Evolutionary conservation across 2,797 vertebrate species (phyloP).

Genomic region (Anguilla obscura): DNA sequence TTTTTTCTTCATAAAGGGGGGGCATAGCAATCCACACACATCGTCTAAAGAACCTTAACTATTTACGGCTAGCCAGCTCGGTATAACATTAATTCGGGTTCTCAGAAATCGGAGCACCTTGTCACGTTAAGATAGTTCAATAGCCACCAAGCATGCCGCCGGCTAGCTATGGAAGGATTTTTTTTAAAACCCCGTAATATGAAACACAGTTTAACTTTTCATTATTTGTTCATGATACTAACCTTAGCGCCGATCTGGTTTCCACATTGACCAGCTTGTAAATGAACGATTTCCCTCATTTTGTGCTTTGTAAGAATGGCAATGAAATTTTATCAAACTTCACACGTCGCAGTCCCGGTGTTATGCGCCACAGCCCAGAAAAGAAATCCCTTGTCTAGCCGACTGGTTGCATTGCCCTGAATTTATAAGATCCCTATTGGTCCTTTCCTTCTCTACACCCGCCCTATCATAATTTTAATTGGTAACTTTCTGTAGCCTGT

Average conservation of each 20-base stretch:
- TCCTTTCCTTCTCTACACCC: not conserved
- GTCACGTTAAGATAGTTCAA: not conserved
- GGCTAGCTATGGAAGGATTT: not conserved
- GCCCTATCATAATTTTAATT: not conserved
- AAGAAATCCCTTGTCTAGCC: not conserved
- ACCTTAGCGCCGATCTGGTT: constrained; percentile 64
- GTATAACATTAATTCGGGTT: not conserved
- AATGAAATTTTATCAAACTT: not conserved
- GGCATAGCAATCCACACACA: not conserved
- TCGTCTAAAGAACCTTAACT: not conserved
- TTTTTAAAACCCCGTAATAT: not conserved
- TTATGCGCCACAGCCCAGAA: not conserved
- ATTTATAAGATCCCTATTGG: not conserved
- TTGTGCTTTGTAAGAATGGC: not conserved
- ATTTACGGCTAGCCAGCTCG: not conserved
- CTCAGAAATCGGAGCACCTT: not conserved
- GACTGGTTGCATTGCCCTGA: not conserved
- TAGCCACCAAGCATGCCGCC: not conserved
- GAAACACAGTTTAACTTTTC: not conserved
- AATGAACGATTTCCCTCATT: constrained; percentile 79
- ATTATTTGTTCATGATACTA: constrained; percentile 5
- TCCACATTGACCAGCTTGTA: constrained; percentile 79
- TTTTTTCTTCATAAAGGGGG: not conserved
- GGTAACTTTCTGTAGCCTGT: not conserved
- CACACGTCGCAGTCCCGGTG: not conserved